Evolutionary conservation across 2,113 vertebrate species (phyloP).

Genomic region (Periophthalmodon schlosseri): DNA sequence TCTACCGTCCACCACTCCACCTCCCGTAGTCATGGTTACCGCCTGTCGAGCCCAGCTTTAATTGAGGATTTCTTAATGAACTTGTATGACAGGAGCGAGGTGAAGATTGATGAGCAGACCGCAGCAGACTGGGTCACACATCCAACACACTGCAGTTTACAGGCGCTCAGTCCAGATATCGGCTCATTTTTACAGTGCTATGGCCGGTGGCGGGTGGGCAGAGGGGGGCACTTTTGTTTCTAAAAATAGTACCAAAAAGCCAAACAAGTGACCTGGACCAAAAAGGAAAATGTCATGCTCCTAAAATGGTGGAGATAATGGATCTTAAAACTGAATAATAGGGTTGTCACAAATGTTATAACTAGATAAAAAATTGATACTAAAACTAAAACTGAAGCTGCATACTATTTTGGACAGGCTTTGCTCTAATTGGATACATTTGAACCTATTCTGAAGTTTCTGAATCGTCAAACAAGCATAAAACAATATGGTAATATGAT

Average conservation of each 20-base stretch:
- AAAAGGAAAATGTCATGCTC: background rate
- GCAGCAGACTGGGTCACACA: background rate
- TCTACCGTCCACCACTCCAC: constrained; percentile 20
- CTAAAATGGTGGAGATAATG: background rate
- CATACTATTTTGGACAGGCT: too few species aligned
- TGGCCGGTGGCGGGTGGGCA: background rate
- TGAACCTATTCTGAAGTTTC: too few species aligned
- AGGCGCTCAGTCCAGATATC: constrained; percentile 6
- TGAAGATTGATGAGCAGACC: constrained; percentile 37
- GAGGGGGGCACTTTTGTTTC: constrained; percentile 43
- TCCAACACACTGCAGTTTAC: background rate
- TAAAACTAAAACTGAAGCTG: background rate
- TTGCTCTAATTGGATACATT: too few species aligned
- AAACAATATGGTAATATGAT: too few species aligned
- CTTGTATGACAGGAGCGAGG: constrained; percentile 27
- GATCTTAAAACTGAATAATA: background rate
- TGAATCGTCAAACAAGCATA: too few species aligned
- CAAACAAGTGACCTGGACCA: background rate
- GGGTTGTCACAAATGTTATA: background rate
- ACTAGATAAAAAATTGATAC: background rate
- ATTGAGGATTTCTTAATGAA: constrained; percentile 55
- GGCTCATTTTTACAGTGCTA: constrained; percentile 1
- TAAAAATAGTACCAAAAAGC: constrained; percentile 61
- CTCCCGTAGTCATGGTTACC: constrained; percentile 29
- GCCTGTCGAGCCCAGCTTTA: constrained; percentile 28